A percentile compares a stretch with the other conserved stretches of the same genome.
Evolutionary conservation across 2,113 vertebrate genomes (phyloP).

Genomic region (Hylia prasina): DNA sequence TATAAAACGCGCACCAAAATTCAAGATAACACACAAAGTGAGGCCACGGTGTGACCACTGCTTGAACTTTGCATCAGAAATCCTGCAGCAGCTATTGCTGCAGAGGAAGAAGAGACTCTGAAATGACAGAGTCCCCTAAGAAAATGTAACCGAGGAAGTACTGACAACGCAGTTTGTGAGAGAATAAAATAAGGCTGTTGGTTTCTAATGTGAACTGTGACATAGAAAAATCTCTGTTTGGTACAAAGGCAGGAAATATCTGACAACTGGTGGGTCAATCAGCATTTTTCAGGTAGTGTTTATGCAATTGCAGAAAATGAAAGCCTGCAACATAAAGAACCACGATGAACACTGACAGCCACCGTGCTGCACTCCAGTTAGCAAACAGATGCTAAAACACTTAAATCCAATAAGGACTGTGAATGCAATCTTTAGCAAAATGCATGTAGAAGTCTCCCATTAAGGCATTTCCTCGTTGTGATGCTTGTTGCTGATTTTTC

Average conservation of each 20-base stretch:
- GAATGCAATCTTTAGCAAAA: conserved; percentile 25
- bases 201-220: neutral
- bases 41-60: conserved; percentile 55
- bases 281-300: neutral
- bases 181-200: neutral
- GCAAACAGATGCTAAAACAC: conserved; percentile 52
- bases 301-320: neutral
- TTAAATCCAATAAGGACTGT: neutral
- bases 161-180: neutral
- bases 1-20: conserved; percentile 51
- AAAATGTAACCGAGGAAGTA: conserved; percentile 58
- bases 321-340: conserved; percentile 38
- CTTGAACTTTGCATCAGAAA: conserved; percentile 65
- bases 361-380: neutral
- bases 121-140: neutral
- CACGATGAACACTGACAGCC: conserved; percentile 6
- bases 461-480: neutral
- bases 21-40: neutral
- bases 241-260: neutral
- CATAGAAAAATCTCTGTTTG: neutral
- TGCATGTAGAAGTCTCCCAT: neutral
- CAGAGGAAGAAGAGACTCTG: neutral
- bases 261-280: neutral
- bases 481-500: conserved; percentile 8
- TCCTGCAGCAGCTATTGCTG: neutral